A percentile compares a stretch with the other conserved stretches of the same genome.
These are phyloP conservation scores for Drosophila ustulata DNA, from an alignment of 2,888 invertebrate species.

Conservation along the genomic window DNA sequence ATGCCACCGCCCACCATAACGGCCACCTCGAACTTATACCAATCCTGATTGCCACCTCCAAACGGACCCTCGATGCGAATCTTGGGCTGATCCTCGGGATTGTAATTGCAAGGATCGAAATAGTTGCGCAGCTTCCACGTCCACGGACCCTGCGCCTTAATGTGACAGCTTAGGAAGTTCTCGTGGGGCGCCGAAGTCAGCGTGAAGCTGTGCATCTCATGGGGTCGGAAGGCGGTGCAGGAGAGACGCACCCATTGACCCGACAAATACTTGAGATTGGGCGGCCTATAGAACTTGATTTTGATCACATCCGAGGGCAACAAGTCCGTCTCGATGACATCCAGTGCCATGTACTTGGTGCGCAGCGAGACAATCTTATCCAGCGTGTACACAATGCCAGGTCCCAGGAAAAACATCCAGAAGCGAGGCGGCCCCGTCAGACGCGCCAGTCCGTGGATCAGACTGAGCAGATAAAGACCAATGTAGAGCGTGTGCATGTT, in stretches of 20 bases:
- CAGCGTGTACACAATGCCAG: slow-evolving; percentile 94
- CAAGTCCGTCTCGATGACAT: slow-evolving; percentile 96
- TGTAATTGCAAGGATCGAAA: slow-evolving; percentile 96
- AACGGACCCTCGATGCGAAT: slow-evolving; percentile 97
- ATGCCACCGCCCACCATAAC: slow-evolving; percentile 99
- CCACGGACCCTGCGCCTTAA: slow-evolving; percentile 96
- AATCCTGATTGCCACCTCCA: slow-evolving; percentile 98
- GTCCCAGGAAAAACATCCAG: slow-evolving; percentile 97
- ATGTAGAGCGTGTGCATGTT: slow-evolving; percentile 96
- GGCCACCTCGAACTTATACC: slow-evolving; percentile 99
- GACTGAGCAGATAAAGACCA: slow-evolving; percentile 92
- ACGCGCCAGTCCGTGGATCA: slow-evolving; percentile 96
- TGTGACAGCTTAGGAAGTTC: slow-evolving; percentile 96
- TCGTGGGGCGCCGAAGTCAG: slow-evolving; percentile 98
- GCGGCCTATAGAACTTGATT: slow-evolving; percentile 97
- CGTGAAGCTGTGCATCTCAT: slow-evolving; percentile 98
- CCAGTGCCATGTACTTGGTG: slow-evolving; percentile 95
- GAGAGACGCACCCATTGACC: slow-evolving; percentile 98
- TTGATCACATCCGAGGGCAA: slow-evolving; percentile 97
- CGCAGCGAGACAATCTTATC: slow-evolving; percentile 97
- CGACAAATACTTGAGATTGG: slow-evolving; percentile 96
- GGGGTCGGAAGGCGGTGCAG: slow-evolving; percentile 94
- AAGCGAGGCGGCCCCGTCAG: slow-evolving; percentile 96
- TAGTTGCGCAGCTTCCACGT: slow-evolving; percentile 98
- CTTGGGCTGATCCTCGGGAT: slow-evolving; percentile 93